A percentile compares a stretch with the other conserved stretches of the same genome.
These are phyloP conservation scores for Psittacula echo DNA, from an alignment of 2,797 vertebrate genomes.

Conservation along the genomic window DNA sequence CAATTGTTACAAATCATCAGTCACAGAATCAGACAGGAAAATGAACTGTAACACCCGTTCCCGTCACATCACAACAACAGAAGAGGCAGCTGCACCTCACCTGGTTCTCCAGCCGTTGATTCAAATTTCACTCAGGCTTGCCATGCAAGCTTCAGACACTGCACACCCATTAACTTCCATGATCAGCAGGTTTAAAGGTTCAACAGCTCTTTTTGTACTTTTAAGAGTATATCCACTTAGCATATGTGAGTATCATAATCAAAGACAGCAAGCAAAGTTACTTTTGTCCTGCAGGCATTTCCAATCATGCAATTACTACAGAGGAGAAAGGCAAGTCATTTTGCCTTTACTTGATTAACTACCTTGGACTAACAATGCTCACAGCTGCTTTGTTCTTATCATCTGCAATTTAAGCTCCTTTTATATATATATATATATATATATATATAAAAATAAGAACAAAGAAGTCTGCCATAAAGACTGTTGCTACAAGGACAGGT, in stretches of 20 bases:
- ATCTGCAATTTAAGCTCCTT: neutral
- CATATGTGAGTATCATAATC: neutral
- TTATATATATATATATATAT: neutral
- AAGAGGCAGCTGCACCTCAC: neutral
- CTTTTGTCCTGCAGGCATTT: neutral
- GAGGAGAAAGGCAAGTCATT: neutral
- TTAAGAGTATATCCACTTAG: neutral
- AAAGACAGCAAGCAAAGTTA: neutral
- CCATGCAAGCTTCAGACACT: fast-evolving
- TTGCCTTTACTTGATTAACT: neutral
- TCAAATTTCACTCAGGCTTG: fast-evolving
- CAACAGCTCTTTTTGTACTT: neutral
- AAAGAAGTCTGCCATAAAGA: neutral
- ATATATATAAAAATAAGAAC: neutral
- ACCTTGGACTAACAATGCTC: neutral
- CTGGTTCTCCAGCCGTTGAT: fast-evolving
- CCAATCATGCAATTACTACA: neutral
- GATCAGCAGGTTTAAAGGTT: neutral
- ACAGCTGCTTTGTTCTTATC: neutral
- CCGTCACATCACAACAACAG: neutral
- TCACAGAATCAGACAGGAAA: neutral
- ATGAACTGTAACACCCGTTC: neutral
- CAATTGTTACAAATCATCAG: neutral
- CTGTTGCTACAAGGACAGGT: neutral
- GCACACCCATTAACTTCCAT: neutral